Evolutionary conservation across 2,797 vertebrate species (phyloP).

Genomic region (Poeciliopsis presidionis): DNA sequence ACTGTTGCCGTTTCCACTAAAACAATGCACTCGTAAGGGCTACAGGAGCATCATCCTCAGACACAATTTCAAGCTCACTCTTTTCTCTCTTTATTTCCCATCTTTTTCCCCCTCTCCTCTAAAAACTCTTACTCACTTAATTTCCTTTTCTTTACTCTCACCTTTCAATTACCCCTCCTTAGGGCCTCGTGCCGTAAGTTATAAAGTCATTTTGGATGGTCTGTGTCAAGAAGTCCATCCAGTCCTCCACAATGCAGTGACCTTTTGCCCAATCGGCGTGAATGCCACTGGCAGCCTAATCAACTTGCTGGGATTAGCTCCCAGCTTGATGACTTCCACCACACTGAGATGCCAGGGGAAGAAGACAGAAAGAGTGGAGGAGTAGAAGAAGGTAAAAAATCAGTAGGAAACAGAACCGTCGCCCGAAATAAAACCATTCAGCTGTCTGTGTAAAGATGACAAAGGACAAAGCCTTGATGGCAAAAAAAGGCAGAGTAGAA

Average conservation of each 20-base stretch:
- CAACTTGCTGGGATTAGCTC: slow-evolving; percentile 79
- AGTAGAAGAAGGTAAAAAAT: slow-evolving; percentile 48
- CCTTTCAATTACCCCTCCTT: slow-evolving; percentile 78
- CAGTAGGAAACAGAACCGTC: slow-evolving; percentile 64
- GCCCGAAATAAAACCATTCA: slow-evolving; percentile 72
- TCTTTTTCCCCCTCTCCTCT: slow-evolving; percentile 27
- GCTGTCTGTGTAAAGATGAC: slow-evolving; percentile 53
- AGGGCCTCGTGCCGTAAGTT: slow-evolving; percentile 69
- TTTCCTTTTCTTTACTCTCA: slow-evolving; percentile 67
- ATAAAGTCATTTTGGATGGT: slow-evolving; percentile 74
- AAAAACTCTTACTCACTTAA: slow-evolving; percentile 62
- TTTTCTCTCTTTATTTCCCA: slow-evolving; percentile 12
- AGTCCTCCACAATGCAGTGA: slow-evolving; percentile 70
- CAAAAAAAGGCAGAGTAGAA: slow-evolving; percentile 59
- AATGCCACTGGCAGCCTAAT: slow-evolving; percentile 79
- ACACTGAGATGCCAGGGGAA: slow-evolving; percentile 56
- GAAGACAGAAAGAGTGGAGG: slow-evolving; percentile 60
- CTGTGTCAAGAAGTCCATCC: slow-evolving; percentile 77
- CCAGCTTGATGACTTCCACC: slow-evolving; percentile 75
- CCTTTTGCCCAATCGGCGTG: slow-evolving; percentile 71
- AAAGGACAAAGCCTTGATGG: slow-evolving; percentile 72
- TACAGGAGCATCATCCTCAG: slow-evolving; percentile 29
- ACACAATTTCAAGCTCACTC: slow-evolving; percentile 37
- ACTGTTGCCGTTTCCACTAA: slow-evolving; percentile 34
- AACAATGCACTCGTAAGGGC: slow-evolving; percentile 48